Evolutionary conservation across 2,113 vertebrate species (phyloP).

Genomic region (Ceyx margarethae): DNA sequence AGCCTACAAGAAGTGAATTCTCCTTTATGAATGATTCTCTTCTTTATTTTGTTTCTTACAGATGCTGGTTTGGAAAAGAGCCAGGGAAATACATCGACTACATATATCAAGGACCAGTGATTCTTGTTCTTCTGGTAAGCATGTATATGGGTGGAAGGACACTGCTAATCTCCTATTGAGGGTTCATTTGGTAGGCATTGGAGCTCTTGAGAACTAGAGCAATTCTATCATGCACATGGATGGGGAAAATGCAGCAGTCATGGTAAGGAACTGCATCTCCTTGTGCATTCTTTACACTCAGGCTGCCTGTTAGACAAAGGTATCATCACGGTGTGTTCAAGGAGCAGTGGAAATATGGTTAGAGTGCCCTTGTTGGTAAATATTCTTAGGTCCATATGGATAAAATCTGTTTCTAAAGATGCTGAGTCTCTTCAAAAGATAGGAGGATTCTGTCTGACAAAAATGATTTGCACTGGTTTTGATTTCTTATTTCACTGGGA

Average conservation of each 20-base stretch:
- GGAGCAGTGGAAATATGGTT: neutral
- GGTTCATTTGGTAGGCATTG: neutral
- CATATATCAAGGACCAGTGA: conserved; percentile 97
- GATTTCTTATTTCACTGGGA: neutral
- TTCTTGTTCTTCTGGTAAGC: conserved; percentile 94
- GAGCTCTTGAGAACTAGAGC: neutral
- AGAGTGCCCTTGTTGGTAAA: neutral
- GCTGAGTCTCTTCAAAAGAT: neutral
- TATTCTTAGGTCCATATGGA: neutral
- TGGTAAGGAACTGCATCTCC: neutral
- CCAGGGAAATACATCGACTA: conserved; percentile 96
- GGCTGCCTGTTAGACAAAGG: neutral
- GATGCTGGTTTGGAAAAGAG: conserved; percentile 98
- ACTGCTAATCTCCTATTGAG: neutral
- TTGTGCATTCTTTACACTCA: neutral
- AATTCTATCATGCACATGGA: neutral
- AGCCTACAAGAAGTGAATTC: neutral
- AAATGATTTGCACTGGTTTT: neutral
- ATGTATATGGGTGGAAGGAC: neutral
- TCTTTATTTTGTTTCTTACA: conserved; percentile 59
- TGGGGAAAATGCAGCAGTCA: neutral
- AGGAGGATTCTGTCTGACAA: neutral
- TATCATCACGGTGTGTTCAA: neutral
- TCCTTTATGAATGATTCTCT: neutral
- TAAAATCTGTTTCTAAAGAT: neutral